phyloP scores from a whole-genome alignment of 2,888 invertebrate species.

The Hesperia comma region DNA sequence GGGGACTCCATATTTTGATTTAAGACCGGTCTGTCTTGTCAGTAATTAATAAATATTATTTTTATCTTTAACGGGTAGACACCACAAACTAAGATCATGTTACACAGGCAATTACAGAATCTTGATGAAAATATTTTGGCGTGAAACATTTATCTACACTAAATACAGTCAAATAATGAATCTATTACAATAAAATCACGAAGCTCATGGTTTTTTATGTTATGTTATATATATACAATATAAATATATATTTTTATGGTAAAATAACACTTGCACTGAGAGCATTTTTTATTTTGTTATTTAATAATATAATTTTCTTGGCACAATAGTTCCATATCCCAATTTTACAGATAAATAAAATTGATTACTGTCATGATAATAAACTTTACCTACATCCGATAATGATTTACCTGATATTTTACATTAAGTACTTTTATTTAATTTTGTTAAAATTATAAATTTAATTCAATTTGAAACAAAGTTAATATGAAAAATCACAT shows the following conservation, averaged over 20 bases:
- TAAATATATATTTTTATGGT: conserved; percentile 31
- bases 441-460: no score
- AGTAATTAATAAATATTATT: conserved; percentile 17
- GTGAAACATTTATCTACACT: conserved; percentile 30
- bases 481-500: no score
- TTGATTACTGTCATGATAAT: background rate
- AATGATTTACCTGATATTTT: background rate
- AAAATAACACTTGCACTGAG: conserved; percentile 30
- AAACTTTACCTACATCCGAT: background rate
- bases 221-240: conserved; percentile 32
- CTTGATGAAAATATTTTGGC: conserved; percentile 27
- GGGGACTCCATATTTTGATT: background rate
- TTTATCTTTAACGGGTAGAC: conserved; percentile 26
- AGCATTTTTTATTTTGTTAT: conserved; percentile 18
- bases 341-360: background rate
- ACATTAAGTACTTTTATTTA: no score
- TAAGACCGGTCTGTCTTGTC: conserved; percentile 1
- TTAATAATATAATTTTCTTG: conserved; percentile 21
- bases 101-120: background rate
- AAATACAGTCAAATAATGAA: conserved; percentile 30
- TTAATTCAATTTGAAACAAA: no score
- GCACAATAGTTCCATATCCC: conserved; percentile 18
- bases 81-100: conserved; percentile 4
- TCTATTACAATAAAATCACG: conserved; percentile 62
- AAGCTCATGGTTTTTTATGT: conserved; percentile 64